Evolutionary conservation across 1,140 invertebrate genomes (phyloP).

Genomic region (Dreissena rostriformis): DNA sequence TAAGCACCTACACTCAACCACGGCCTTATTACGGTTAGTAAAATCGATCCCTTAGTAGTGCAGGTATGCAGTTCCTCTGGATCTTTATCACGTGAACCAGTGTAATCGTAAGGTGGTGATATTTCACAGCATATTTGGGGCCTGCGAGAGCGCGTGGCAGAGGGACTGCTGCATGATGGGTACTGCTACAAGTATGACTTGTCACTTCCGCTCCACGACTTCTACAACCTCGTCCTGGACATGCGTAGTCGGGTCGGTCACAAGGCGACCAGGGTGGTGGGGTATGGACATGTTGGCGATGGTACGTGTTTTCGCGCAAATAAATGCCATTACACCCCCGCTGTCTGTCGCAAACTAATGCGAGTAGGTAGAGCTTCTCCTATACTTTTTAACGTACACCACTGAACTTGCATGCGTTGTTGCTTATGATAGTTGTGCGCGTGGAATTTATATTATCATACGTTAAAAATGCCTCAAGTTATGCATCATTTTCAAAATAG

Average conservation of each 20-base stretch:
- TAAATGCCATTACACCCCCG: no score
- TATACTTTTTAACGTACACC: no score
- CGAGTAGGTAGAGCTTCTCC: no score
- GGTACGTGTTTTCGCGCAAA: constrained; percentile 66
- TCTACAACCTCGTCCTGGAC: constrained; percentile 91
- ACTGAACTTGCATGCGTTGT: no score
- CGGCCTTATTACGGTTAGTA: neutral
- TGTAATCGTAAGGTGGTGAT: neutral
- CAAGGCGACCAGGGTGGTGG: constrained; percentile 86
- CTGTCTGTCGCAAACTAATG: no score
- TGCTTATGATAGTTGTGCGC: no score
- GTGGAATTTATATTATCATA: no score
- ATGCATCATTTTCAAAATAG: no score
- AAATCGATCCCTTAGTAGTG: neutral
- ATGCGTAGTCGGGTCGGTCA: constrained; percentile 84
- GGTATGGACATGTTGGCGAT: constrained; percentile 95
- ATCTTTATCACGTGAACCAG: neutral
- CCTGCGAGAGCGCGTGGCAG: constrained; percentile 92
- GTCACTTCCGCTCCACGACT: constrained; percentile 91
- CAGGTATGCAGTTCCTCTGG: neutral
- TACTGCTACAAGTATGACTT: constrained; percentile 99
- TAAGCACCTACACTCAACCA: no score
- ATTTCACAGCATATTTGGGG: constrained; percentile 89
- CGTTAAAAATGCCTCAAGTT: no score
- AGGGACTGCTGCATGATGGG: constrained; percentile 90